These are phyloP conservation scores for Lacerta bilineata DNA, from an alignment of 2,797 vertebrate species.

Conservation along the genomic window DNA sequence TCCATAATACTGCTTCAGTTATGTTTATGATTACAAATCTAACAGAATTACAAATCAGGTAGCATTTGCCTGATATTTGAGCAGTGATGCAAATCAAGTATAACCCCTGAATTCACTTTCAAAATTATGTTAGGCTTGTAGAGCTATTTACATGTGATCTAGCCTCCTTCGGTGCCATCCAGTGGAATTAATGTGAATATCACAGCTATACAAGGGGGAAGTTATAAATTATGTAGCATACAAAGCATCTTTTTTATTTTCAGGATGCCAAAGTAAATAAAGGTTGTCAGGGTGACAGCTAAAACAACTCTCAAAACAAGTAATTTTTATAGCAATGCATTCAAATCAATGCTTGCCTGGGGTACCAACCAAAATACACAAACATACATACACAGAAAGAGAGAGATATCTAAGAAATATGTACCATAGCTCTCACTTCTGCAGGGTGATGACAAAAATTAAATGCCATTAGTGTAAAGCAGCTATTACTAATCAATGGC, in stretches of 20 bases:
- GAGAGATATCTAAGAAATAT: slow-evolving; percentile 58
- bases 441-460: slow-evolving; percentile 42
- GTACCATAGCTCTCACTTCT: slow-evolving; percentile 42
- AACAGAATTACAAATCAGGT: slow-evolving; percentile 54
- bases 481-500: slow-evolving; percentile 45
- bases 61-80: slow-evolving; percentile 61
- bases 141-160: slow-evolving; percentile 48
- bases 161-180: slow-evolving; percentile 78
- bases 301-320: slow-evolving; percentile 68
- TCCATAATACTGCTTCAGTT: slow-evolving; percentile 11
- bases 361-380: slow-evolving; percentile 56
- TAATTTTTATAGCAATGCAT: slow-evolving; percentile 64
- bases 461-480: slow-evolving; percentile 57
- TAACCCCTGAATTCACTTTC: slow-evolving; percentile 44
- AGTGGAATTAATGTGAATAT: slow-evolving; percentile 72
- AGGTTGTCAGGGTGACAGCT: slow-evolving; percentile 51
- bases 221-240: slow-evolving; percentile 24
- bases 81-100: slow-evolving; percentile 58
- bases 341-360: slow-evolving; percentile 70
- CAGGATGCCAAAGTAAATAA: slow-evolving; percentile 67
- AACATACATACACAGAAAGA: too few species aligned
- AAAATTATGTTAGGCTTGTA: slow-evolving; percentile 30
- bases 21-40: slow-evolving; percentile 62
- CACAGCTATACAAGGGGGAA: not conserved
- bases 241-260: slow-evolving; percentile 54